Conservation (phyloP, 2,113 vertebrate genomes). For the Brienomyrus brachyistius region DNA sequence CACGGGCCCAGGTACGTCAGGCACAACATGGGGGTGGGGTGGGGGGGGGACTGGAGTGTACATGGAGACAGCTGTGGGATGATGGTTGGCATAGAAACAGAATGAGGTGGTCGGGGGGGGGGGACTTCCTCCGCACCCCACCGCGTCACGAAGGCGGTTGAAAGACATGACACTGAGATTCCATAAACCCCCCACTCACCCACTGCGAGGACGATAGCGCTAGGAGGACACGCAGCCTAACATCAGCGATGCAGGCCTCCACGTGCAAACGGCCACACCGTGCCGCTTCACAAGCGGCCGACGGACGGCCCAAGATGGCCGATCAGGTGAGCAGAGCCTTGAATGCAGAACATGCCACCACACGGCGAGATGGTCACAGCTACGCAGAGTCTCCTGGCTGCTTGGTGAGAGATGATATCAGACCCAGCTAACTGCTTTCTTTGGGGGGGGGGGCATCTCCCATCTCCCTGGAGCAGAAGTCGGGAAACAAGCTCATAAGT, state of each 20-base stretch:
- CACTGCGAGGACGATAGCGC: neutral
- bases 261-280: neutral
- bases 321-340: neutral
- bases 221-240: neutral
- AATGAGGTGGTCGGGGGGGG: neutral
- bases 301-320: neutral
- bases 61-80: neutral
- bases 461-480: neutral
- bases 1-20: constrained; percentile 39
- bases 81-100: neutral
- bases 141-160: neutral
- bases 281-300: neutral
- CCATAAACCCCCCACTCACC: neutral
- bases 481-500: neutral
- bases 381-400: neutral
- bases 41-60: neutral
- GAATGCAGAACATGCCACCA: neutral
- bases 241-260: neutral
- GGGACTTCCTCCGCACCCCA: neutral
- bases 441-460: neutral
- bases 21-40: neutral
- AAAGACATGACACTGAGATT: neutral
- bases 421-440: neutral
- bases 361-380: neutral
- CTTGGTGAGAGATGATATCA: neutral